Conservation (phyloP, 2,113 vertebrate species). For the Centropus unirufus region DNA sequence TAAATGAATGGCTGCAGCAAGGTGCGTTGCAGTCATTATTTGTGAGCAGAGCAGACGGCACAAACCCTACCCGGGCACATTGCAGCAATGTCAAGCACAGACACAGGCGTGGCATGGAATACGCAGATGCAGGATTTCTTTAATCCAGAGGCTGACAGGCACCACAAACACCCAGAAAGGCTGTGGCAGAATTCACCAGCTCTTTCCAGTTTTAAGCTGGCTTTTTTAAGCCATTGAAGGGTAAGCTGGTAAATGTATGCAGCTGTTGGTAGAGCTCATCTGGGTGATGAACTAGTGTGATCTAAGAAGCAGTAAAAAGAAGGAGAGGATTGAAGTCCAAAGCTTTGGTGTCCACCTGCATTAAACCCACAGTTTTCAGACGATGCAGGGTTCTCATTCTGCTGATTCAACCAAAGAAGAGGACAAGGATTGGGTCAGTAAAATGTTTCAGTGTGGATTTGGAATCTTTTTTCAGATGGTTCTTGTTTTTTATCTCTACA, state of each 20-base stretch:
- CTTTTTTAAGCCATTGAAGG: neutral
- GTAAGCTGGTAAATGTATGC: neutral
- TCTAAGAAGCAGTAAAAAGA: neutral
- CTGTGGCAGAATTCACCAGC: neutral
- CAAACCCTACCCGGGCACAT: rapidly evolving
- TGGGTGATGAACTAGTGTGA: neutral
- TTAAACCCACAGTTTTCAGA: neutral
- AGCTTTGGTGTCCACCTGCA: neutral
- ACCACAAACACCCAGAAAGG: neutral
- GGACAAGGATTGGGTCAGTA: neutral
- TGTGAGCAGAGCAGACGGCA: neutral
- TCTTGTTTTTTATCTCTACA: neutral
- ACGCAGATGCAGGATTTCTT: rapidly evolving
- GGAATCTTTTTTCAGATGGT: neutral
- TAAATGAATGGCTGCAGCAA: neutral
- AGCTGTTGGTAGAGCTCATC: neutral
- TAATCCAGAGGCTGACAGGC: neutral
- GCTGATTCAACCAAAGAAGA: neutral
- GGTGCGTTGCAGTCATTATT: neutral
- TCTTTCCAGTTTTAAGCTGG: neutral
- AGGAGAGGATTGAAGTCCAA: neutral
- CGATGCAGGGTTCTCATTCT: neutral
- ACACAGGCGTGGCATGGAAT: neutral
- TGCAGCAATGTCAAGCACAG: neutral
- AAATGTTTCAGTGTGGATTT: neutral